These are phyloP conservation scores for Microtus montanus DNA, from an alignment of 2,113 vertebrate genomes.

Conservation along the genomic window DNA sequence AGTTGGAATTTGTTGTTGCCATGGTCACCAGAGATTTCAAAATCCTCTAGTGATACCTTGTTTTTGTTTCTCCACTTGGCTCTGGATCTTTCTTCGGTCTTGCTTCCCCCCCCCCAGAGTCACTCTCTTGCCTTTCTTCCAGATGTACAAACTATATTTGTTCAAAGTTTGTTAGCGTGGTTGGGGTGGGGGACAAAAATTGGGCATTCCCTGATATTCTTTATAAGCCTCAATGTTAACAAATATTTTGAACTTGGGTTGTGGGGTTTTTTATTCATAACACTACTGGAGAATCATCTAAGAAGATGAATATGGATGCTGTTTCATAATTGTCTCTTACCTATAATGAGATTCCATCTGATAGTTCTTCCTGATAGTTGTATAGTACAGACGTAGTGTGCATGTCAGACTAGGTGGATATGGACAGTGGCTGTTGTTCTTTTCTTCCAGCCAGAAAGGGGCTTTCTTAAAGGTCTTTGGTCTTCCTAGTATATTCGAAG, in stretches of 20 bases:
- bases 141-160: slow-evolving; percentile 47
- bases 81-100: slow-evolving; percentile 61
- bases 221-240: background rate
- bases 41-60: slow-evolving; percentile 67
- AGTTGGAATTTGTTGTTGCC: slow-evolving; percentile 67
- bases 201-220: background rate
- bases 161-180: slow-evolving; percentile 22
- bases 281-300: background rate
- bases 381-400: background rate
- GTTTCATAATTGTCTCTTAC: background rate
- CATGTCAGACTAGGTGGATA: background rate
- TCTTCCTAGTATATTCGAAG: background rate
- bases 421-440: background rate
- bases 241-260: slow-evolving; percentile 50
- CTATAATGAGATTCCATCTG: background rate
- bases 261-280: background rate
- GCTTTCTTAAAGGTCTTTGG: background rate
- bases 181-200: background rate
- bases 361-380: background rate
- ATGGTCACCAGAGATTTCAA: slow-evolving; percentile 65
- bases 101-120: background rate
- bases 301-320: background rate
- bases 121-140: slow-evolving; percentile 21
- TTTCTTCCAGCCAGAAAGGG: background rate
- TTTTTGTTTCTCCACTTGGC: slow-evolving; percentile 66